phyloP scores from a whole-genome alignment of 2,888 invertebrate genomes.

The Habrosyne pyritoides region DNA sequence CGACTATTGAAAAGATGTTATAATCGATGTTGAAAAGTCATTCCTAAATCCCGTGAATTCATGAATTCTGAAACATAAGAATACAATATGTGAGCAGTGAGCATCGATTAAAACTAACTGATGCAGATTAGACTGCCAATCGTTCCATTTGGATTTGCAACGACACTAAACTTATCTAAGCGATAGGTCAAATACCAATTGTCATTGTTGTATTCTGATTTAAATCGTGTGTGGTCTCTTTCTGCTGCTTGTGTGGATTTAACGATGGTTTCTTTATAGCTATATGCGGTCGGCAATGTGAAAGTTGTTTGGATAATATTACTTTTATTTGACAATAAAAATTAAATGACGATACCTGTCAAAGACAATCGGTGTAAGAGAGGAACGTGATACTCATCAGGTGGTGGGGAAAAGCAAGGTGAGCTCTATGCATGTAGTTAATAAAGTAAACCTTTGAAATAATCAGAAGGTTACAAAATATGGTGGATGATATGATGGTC shows the following conservation, averaged over 20 bases:
- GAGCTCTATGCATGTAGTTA: too few relatives aligned
- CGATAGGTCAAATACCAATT: conserved; percentile 39
- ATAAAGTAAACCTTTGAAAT: too few relatives aligned
- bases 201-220: conserved; percentile 34
- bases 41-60: too few relatives aligned
- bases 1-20: too few relatives aligned
- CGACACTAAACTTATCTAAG: conserved; percentile 26
- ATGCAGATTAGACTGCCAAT: conserved; percentile 15
- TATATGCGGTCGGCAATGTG: conserved; percentile 1
- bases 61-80: too few relatives aligned
- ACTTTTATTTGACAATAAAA: conserved; percentile 14
- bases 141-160: conserved; percentile 24
- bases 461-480: too few relatives aligned
- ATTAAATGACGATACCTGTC: neutral
- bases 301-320: neutral
- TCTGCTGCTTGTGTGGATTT: conserved; percentile 12
- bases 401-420: too few relatives aligned
- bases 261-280: conserved; percentile 11
- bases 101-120: conserved; percentile 15
- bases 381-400: too few relatives aligned
- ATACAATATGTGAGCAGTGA: too few relatives aligned
- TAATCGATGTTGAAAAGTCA: too few relatives aligned
- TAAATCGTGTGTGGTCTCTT: conserved; percentile 34
- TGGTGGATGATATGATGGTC: too few relatives aligned
- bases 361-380: too few relatives aligned